A percentile compares a stretch with the other conserved stretches of the same genome.
Conservation (phyloP, 2,888 invertebrate species). For the Brachycybe producta region DNA sequence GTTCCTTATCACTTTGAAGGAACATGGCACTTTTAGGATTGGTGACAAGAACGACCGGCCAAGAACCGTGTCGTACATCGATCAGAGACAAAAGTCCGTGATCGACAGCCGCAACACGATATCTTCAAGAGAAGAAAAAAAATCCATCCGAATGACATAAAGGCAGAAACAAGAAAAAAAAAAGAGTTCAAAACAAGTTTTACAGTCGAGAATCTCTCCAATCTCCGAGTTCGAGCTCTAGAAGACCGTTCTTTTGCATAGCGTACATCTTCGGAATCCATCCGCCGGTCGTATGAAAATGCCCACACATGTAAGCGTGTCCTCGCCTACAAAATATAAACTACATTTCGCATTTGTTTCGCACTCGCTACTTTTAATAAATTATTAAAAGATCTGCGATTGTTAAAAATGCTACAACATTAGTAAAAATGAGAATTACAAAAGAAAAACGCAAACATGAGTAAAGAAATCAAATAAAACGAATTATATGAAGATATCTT, state of each 20-base stretch:
- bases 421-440: too few relatives aligned
- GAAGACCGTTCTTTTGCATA: constrained; percentile 61
- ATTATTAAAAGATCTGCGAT: too few relatives aligned
- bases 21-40: constrained; percentile 80
- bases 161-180: constrained; percentile 1
- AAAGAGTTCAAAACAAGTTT: constrained; percentile 26
- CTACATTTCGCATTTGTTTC: too few relatives aligned
- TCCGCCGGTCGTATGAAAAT: constrained; percentile 72
- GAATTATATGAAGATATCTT: too few relatives aligned
- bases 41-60: constrained; percentile 72
- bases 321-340: constrained; percentile 35
- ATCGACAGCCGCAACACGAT: constrained; percentile 69
- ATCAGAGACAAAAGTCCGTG: constrained; percentile 75
- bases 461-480: too few relatives aligned
- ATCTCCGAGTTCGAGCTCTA: constrained; percentile 80
- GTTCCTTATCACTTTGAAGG: constrained; percentile 58
- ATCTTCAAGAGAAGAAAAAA: constrained; percentile 40
- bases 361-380: too few relatives aligned
- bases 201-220: constrained; percentile 83
- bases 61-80: constrained; percentile 57
- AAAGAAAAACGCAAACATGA: too few relatives aligned
- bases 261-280: constrained; percentile 73
- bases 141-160: neutral
- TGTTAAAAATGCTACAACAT: too few relatives aligned
- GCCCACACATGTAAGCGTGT: constrained; percentile 74